phyloP scores from a whole-genome alignment of 2,888 invertebrate species.

The Gasteruption jaculator region DNA sequence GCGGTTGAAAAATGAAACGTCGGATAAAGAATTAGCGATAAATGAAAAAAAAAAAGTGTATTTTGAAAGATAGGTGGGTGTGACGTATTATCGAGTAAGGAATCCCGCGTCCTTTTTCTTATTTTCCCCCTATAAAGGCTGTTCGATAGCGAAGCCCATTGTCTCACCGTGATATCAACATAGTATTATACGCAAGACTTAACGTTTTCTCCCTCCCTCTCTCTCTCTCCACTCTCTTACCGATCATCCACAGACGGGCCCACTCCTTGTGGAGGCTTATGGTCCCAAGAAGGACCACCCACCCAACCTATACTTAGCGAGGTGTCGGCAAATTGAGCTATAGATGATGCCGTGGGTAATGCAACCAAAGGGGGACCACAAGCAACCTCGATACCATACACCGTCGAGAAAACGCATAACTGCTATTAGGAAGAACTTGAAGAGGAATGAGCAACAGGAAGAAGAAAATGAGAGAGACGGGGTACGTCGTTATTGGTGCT shows the following conservation, averaged over 20 bases:
- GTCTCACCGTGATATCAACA: too few relatives aligned
- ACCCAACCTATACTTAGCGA: slow-evolving; percentile 53
- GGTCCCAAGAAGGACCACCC: slow-evolving; percentile 39
- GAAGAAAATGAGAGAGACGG: too few relatives aligned
- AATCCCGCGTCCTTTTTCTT: slow-evolving; percentile 8
- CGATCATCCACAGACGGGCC: slow-evolving; percentile 28
- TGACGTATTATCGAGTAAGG: slow-evolving; percentile 11
- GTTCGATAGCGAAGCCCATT: slow-evolving; percentile 20
- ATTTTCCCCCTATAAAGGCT: not conserved
- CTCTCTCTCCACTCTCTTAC: slow-evolving; percentile 16
- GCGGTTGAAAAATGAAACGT: too few relatives aligned
- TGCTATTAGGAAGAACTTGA: too few relatives aligned
- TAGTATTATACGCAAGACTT: too few relatives aligned
- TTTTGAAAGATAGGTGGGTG: slow-evolving; percentile 21
- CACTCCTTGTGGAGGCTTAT: slow-evolving; percentile 31
- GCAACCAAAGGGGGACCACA: slow-evolving; percentile 33
- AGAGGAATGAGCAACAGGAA: too few relatives aligned
- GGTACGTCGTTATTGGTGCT: too few relatives aligned
- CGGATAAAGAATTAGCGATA: too few relatives aligned
- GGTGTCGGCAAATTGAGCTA: slow-evolving; percentile 53
- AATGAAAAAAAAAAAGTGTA: too few relatives aligned
- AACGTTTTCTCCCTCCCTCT: slow-evolving; percentile 20
- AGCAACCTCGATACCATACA: too few relatives aligned
- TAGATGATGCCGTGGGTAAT: slow-evolving; percentile 47
- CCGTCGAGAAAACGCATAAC: too few relatives aligned